Conservation (phyloP, 1,140 invertebrate species). For the Euwallacea similis region DNA sequence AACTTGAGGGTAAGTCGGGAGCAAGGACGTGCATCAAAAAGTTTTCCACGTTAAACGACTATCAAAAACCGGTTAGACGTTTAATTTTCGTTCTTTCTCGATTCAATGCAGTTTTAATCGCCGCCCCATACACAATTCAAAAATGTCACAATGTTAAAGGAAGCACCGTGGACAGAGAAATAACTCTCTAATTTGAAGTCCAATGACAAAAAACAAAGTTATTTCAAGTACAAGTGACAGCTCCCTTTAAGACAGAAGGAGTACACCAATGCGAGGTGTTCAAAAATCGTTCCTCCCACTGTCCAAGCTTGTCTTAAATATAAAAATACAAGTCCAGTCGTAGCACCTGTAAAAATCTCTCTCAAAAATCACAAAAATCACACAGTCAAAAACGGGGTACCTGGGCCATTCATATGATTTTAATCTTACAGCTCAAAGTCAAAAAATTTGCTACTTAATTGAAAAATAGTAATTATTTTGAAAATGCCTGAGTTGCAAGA, state of each 20-base stretch:
- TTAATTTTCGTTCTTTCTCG: conserved; percentile 34
- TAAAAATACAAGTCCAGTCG: conserved; percentile 25
- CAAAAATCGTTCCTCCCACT: conserved; percentile 21
- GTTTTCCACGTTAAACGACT: conserved; percentile 56
- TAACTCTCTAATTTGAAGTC: too few relatives aligned
- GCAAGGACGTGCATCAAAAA: conserved; percentile 55
- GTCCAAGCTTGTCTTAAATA: conserved; percentile 22
- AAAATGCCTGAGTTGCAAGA: too few relatives aligned
- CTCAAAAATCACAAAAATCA: conserved; percentile 41
- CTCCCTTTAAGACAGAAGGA: conserved; percentile 20
- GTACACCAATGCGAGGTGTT: conserved; percentile 14
- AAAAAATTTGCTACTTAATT: neutral
- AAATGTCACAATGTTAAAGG: conserved; percentile 64
- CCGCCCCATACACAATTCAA: conserved; percentile 71
- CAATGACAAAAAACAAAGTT: too few relatives aligned
- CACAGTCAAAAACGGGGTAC: conserved; percentile 31
- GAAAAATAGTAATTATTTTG: too few relatives aligned
- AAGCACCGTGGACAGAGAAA: neutral
- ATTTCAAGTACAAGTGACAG: too few relatives aligned
- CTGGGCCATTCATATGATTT: neutral
- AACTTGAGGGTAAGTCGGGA: conserved; percentile 50
- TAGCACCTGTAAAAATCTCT: conserved; percentile 38
- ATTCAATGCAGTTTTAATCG: conserved; percentile 56
- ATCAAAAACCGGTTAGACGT: conserved; percentile 63
- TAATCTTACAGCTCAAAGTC: neutral